phyloP scores from a whole-genome alignment of 2,888 invertebrate species.

The Pyralis farinalis region DNA sequence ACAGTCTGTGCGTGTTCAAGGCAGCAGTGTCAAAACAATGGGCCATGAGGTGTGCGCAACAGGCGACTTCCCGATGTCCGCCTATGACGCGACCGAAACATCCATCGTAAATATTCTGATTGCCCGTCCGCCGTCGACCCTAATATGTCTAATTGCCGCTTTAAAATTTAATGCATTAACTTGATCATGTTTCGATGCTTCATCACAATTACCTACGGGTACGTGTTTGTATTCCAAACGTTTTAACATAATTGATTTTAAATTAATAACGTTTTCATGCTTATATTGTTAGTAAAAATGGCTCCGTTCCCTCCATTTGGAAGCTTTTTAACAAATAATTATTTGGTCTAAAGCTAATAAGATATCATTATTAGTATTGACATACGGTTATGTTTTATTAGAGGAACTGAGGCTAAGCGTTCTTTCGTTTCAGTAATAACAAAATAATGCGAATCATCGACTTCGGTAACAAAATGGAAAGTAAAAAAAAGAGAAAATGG shows the following conservation, averaged over 20 bases:
- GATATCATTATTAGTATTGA: no score
- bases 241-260: slow-evolving; percentile 43
- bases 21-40: slow-evolving; percentile 62
- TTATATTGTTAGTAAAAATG: neutral
- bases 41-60: slow-evolving; percentile 55
- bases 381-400: no score
- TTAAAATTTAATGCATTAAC: slow-evolving; percentile 71
- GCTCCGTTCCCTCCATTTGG: no score
- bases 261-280: neutral
- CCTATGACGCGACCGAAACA: slow-evolving; percentile 56
- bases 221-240: slow-evolving; percentile 45
- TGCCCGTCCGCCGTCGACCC: slow-evolving; percentile 54
- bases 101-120: slow-evolving; percentile 70
- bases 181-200: slow-evolving; percentile 59
- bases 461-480: no score
- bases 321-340: no score
- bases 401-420: no score
- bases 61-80: slow-evolving; percentile 57
- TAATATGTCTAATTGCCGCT: slow-evolving; percentile 71
- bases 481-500: no score
- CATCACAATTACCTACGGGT: slow-evolving; percentile 37
- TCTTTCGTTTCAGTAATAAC: no score
- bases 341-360: no score
- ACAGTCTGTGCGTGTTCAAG: slow-evolving; percentile 64
- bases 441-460: no score